Conservation (phyloP, 2,888 invertebrate genomes). For the Meganola albula region DNA sequence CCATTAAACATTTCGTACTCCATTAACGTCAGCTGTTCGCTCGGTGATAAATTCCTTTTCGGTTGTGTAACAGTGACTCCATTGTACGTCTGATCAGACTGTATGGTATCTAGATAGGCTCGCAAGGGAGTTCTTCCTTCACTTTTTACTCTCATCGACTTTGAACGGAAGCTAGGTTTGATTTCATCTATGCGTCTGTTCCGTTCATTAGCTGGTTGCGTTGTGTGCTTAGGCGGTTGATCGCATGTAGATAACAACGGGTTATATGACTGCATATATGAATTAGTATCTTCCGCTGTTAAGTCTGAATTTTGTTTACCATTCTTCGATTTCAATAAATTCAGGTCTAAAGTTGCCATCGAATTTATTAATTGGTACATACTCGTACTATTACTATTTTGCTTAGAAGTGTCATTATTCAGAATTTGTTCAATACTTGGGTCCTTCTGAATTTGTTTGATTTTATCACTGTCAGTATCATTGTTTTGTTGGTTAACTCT, state of each 20-base stretch:
- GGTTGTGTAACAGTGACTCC: conserved; percentile 73
- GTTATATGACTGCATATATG: conserved; percentile 67
- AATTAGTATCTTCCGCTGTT: conserved; percentile 67
- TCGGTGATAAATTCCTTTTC: conserved; percentile 72
- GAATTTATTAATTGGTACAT: conserved; percentile 70
- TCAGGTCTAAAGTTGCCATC: conserved; percentile 68
- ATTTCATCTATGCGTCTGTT: conserved; percentile 62
- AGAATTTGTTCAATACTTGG: conserved; percentile 45
- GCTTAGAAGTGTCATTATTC: conserved; percentile 29
- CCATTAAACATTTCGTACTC: conserved; percentile 65
- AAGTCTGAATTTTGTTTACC: conserved; percentile 51
- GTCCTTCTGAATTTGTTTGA: conserved; percentile 59
- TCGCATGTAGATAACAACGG: conserved; percentile 68
- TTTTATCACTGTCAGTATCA: conserved; percentile 69
- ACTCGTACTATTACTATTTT: conserved; percentile 45
- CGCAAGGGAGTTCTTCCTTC: conserved; percentile 68
- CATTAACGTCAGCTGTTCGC: conserved; percentile 72
- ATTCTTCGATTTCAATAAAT: conserved; percentile 56
- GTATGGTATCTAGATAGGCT: conserved; percentile 55
- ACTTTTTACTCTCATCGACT: conserved; percentile 73
- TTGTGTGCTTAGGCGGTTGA: conserved; percentile 62
- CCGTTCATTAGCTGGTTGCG: conserved; percentile 55
- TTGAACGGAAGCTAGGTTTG: conserved; percentile 72
- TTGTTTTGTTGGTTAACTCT: conserved; percentile 72
- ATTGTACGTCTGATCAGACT: conserved; percentile 50